Evolutionary conservation across 2,113 vertebrate species (phyloP).

Genomic region (Emberiza fucata): DNA sequence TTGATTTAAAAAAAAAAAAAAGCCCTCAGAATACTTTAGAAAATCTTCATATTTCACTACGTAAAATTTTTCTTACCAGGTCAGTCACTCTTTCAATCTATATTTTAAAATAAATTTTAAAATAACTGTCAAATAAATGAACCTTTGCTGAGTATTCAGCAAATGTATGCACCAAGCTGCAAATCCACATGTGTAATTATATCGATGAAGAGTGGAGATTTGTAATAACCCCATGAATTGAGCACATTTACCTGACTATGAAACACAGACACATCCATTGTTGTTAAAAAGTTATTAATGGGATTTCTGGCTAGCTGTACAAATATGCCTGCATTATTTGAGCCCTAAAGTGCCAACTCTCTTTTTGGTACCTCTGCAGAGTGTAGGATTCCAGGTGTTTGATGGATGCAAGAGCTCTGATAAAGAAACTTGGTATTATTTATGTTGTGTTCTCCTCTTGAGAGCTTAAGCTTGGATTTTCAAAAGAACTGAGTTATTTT

Average conservation of each 20-base stretch:
- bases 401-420: not conserved
- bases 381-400: not conserved
- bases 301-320: not conserved
- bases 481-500: not conserved
- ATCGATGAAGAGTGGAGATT: not conserved
- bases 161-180: not conserved
- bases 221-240: not conserved
- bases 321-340: not conserved
- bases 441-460: not conserved
- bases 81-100: not conserved
- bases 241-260: not conserved
- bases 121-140: not conserved
- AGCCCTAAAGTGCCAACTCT: not conserved
- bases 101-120: not conserved
- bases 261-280: not conserved
- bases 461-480: not conserved
- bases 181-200: not conserved
- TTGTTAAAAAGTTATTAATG: not conserved
- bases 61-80: slow-evolving; percentile 14
- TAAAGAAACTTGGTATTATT: not conserved
- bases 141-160: not conserved
- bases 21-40: not conserved
- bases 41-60: slow-evolving; percentile 16
- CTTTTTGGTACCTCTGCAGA: not conserved
- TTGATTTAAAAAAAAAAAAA: not conserved